Base-by-base conservation (phyloP, 2,113 vertebrate species). In the Carassius carassius region DNA sequence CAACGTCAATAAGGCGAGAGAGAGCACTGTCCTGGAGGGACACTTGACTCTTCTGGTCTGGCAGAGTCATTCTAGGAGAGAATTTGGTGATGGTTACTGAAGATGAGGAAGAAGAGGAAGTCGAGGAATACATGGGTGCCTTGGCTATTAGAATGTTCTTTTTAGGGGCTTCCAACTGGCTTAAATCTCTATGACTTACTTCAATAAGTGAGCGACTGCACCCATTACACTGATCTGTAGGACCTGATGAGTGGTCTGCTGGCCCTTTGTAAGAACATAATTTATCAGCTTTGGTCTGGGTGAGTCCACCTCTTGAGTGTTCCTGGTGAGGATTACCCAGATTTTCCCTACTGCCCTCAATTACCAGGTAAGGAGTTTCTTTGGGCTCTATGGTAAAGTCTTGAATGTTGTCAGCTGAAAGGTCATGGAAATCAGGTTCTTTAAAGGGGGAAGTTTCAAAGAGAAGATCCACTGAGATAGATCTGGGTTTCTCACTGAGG, bases 1-100 rank as follows among this genome's bases (percentile, higher is more conserved):
- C 95, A 2, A 95, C 94, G 74, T 97, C 96, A 81, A 99, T 98
- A 25, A 99, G 96, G 87, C 92, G 94, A 86, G 98, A 99, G 86
- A 98, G 94, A 44, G 95, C 93, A 89, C 95, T 95, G 83, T 98
- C 96, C 72, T 96, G 95, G 72, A 96, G 87, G 83, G 93, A 90
- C 29, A 69, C 78, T 0, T 85, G 86, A 77, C 93, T 94, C 51
- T 90, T 94, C 41, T 94, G 87, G 58, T 92, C 89, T 35, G 16
- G 74, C 70, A 90, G 9, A 2, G 86, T 90, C 2, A 90, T 56
- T 70, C 80, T 32, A 0, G 90, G 91, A 90, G 80, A 91, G 87
- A 81, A 84, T 37, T 70, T 90, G 88, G 14, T 84, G 89, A 6
- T 65, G 73, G 65, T 74, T 76, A 5, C 17, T 75, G 91, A 89